These are phyloP conservation scores for Moxostoma hubbsi DNA, from an alignment of 2,797 vertebrate species.

Conservation along the genomic window DNA sequence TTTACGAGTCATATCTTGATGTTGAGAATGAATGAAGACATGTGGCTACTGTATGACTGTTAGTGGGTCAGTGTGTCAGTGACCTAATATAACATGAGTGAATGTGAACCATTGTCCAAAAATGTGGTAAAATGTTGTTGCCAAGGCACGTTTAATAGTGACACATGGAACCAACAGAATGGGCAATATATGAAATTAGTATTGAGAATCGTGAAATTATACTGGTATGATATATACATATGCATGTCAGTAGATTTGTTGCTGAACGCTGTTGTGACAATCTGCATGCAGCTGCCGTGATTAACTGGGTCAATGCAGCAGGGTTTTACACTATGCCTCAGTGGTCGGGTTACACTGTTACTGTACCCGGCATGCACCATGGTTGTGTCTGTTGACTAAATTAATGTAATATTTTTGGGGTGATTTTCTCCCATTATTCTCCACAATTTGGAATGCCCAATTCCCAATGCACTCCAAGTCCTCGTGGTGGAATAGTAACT, in stretches of 20 bases:
- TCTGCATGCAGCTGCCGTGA: not conserved
- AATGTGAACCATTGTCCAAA: not conserved
- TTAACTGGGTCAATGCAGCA: not conserved
- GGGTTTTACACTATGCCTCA: slow-evolving; percentile 3
- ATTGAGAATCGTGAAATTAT: too few species aligned
- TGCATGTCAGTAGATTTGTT: not conserved
- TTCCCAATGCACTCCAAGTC: too few species aligned
- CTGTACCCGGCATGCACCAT: not conserved
- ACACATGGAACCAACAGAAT: too few species aligned
- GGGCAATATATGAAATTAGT: too few species aligned
- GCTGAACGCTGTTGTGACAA: not conserved
- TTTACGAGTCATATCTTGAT: slow-evolving; percentile 1
- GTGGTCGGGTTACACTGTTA: not conserved
- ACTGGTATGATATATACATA: too few species aligned
- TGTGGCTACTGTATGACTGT: slow-evolving; percentile 12
- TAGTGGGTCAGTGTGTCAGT: slow-evolving; percentile 40
- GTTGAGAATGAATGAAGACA: slow-evolving; percentile 21
- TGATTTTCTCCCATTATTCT: too few species aligned
- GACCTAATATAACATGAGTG: not conserved
- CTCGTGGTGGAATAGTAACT: too few species aligned
- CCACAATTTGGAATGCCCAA: too few species aligned
- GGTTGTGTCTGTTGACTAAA: not conserved
- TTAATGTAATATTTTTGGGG: not conserved
- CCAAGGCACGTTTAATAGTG: too few species aligned
- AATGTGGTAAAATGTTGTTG: too few species aligned